Conservation (phyloP, 2,113 vertebrate species). For the Pachypanchax playfairii region DNA sequence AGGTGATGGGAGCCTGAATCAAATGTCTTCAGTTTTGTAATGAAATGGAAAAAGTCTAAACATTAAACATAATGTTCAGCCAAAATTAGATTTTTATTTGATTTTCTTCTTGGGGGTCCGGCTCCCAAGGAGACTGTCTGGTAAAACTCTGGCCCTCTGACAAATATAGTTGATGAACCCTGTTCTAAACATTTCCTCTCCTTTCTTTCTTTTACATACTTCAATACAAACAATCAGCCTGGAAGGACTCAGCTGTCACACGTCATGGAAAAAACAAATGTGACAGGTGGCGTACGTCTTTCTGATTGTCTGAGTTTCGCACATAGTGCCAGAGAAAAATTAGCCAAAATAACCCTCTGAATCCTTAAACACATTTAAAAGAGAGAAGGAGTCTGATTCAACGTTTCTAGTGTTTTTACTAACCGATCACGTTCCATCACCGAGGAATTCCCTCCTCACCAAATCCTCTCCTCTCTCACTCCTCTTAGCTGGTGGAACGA, state of each 20-base stretch:
- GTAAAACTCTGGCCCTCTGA: no score
- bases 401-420: constrained; percentile 58
- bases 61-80: no score
- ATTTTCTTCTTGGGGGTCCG: no score
- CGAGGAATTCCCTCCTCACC: constrained; percentile 18
- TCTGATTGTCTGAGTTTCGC: constrained; percentile 35
- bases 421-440: constrained; percentile 58
- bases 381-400: constrained; percentile 26
- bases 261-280: constrained; percentile 30
- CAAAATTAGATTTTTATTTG: no score
- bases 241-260: constrained; percentile 27
- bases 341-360: constrained; percentile 53
- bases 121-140: no score
- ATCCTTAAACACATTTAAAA: constrained; percentile 35
- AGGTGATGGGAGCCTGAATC: no score
- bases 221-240: constrained; percentile 42
- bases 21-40: no score
- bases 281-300: constrained; percentile 44
- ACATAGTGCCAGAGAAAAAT: constrained; percentile 38
- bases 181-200: constrained; percentile 68
- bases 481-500: constrained; percentile 55
- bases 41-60: no score
- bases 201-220: constrained; percentile 22
- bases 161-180: constrained; percentile 63
- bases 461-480: constrained; percentile 7